These are phyloP conservation scores for Archivesica marissinica DNA, from an alignment of 1,140 invertebrate species.

Conservation along the genomic window DNA sequence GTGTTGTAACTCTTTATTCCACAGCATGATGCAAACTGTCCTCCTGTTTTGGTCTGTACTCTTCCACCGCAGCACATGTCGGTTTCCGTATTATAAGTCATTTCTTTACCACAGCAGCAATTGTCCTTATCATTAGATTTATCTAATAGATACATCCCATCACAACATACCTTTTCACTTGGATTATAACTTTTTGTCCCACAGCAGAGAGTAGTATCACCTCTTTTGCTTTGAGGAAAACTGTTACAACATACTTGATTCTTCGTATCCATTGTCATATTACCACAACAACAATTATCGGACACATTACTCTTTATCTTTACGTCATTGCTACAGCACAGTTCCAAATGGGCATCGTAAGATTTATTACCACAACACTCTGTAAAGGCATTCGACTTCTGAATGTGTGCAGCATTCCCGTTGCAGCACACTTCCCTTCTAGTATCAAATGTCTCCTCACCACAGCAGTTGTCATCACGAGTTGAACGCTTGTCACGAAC, in stretches of 20 bases:
- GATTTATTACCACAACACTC: constrained; percentile 4
- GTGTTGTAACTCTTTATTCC: background rate
- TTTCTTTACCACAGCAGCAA: constrained; percentile 21
- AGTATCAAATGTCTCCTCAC: constrained; percentile 11
- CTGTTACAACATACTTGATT: constrained; percentile 36
- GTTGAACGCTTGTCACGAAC: background rate
- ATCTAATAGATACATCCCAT: background rate
- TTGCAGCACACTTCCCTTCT: constrained; percentile 23
- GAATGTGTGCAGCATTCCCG: background rate
- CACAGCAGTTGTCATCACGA: constrained; percentile 22
- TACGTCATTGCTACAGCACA: constrained; percentile 16
- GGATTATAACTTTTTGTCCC: constrained; percentile 24
- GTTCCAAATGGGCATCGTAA: background rate
- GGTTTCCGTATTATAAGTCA: constrained; percentile 4
- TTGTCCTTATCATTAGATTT: background rate
- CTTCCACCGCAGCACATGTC: constrained; percentile 18
- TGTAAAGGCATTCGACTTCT: background rate
- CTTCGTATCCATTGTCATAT: background rate
- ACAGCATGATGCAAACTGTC: constrained; percentile 10
- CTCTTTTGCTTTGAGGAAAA: background rate
- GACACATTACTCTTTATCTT: background rate
- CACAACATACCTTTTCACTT: constrained; percentile 11
- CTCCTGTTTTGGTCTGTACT: background rate
- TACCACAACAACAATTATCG: constrained; percentile 38
- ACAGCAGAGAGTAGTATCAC: constrained; percentile 30